These are phyloP conservation scores for Dipodomys stephensi DNA, from an alignment of 2,113 vertebrate species.

Conservation along the genomic window DNA sequence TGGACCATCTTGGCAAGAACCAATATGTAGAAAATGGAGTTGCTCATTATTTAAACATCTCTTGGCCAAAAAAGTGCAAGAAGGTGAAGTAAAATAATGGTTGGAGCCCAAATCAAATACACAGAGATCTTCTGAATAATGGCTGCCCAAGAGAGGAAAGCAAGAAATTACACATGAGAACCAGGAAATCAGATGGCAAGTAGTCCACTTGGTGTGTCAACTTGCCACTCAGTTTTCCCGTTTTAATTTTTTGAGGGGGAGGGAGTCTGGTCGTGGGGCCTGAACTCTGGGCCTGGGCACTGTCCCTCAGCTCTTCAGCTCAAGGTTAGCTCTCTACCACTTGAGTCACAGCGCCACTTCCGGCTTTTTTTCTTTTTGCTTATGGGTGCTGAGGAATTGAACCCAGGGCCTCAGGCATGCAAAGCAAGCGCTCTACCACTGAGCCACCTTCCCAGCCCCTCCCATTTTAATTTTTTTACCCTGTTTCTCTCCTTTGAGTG, in stretches of 20 bases:
- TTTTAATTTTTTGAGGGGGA: rapidly evolving
- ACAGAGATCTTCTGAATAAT: constrained; percentile 88
- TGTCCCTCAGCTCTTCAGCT: no score
- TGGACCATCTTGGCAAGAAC: constrained; percentile 81
- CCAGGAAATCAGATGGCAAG: not conserved
- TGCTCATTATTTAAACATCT: constrained; percentile 89
- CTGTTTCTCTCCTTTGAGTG: not conserved
- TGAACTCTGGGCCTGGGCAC: no score
- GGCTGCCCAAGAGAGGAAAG: constrained; percentile 80
- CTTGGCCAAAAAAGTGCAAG: constrained; percentile 89
- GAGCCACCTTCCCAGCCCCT: no score
- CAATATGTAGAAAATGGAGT: constrained; percentile 88
- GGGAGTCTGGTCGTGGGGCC: no score
- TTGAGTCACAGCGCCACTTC: no score
- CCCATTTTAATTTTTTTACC: no score
- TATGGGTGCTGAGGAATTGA: no score
- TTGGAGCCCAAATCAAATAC: constrained; percentile 85
- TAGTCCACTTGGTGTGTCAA: not conserved
- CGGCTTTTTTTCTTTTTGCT: no score
- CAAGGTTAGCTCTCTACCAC: no score
- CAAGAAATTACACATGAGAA: constrained; percentile 19
- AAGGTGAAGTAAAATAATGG: constrained; percentile 85
- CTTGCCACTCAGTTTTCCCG: not conserved
- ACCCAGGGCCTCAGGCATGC: no score
- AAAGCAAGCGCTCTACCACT: no score